These are phyloP conservation scores for Homarus americanus DNA, from an alignment of 1,140 invertebrate species.

Conservation along the genomic window DNA sequence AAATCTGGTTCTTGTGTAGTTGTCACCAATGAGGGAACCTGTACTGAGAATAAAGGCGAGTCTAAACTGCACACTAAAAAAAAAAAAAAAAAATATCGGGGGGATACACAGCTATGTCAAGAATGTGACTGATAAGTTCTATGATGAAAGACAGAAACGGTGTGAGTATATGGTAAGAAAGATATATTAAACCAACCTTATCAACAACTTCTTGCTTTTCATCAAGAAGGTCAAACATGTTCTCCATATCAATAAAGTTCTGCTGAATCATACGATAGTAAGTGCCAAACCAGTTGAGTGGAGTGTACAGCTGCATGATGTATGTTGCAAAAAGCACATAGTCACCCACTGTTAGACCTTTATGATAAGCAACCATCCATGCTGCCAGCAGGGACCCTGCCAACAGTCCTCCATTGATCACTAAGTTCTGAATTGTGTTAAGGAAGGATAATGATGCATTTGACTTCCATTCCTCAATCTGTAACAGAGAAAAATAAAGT, in stretches of 20 bases:
- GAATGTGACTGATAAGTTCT: no score
- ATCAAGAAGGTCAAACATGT: slow-evolving; percentile 97
- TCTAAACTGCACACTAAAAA: no score
- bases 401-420: slow-evolving; percentile 91
- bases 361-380: slow-evolving; percentile 85
- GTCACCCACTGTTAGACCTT: slow-evolving; percentile 91
- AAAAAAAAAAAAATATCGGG: no score
- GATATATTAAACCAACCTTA: slow-evolving; percentile 59
- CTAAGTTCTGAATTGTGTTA: slow-evolving; percentile 93
- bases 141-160: no score
- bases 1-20: no score
- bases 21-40: no score
- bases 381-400: slow-evolving; percentile 93
- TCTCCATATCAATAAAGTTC: slow-evolving; percentile 99
- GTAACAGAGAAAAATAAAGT: slow-evolving; percentile 75
- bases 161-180: no score
- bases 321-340: slow-evolving; percentile 97
- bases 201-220: slow-evolving; percentile 88
- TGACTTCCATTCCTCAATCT: slow-evolving; percentile 92
- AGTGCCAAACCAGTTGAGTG: slow-evolving; percentile 98
- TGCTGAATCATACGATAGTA: slow-evolving; percentile 98
- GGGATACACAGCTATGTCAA: no score
- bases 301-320: slow-evolving; percentile 96
- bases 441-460: slow-evolving; percentile 91
- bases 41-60: no score